Evolutionary conservation across 2,888 invertebrate genomes (phyloP), one percentile per base, ranked within the genome.

Genomic region (Scaptomyza polygonia): DNA sequence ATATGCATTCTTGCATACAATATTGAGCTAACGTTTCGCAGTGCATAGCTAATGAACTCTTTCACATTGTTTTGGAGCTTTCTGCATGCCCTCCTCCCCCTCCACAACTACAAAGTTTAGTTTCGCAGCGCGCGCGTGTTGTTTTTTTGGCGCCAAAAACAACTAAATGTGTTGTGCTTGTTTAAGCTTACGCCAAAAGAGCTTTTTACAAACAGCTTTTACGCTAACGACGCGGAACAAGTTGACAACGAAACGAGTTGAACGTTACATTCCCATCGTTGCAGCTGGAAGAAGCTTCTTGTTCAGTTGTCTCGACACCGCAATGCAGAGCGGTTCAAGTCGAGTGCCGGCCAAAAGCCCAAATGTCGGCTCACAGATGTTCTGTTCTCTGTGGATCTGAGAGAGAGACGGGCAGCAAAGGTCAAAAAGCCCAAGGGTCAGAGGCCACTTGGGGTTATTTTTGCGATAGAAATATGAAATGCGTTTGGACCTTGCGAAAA

Each of bases 111-210:
- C n/a, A 49, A 40, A 40, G 45, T 70, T 58, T 42, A 62, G 67
- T 58, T 58, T 58, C 67, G 55, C 57, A 55, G 61, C 68, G 48
- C 52, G 56, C 42, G 51, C 9, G 9, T 51, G 7, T n/a, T 68
- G 72, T 75, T 36, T n/a, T 68, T 72, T 75, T 68, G 75, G 73
- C 77, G 73, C 75, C 77, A 75, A 75, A 77, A 62, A 14, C n/a
- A n/a, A n/a, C n/a, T n/a, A 36, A 27, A 53, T 34, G 7, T 14
- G n/a, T 8, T 45, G 51, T 43, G 51, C 47, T 56, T 40, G 36
- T 25, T 4, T 55, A 74, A 75, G 76, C 64, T 75, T 27, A 12
- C 40, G 42, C 36, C 36, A 18, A 34, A 21, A 16, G 34, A 77
- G 74, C 74, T 74, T 74, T 74, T 74, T 18, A 6, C 34, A 5